Evolutionary conservation across 2,888 invertebrate genomes (phyloP).

Genomic region (Liopterus haemorrhoidalis): DNA sequence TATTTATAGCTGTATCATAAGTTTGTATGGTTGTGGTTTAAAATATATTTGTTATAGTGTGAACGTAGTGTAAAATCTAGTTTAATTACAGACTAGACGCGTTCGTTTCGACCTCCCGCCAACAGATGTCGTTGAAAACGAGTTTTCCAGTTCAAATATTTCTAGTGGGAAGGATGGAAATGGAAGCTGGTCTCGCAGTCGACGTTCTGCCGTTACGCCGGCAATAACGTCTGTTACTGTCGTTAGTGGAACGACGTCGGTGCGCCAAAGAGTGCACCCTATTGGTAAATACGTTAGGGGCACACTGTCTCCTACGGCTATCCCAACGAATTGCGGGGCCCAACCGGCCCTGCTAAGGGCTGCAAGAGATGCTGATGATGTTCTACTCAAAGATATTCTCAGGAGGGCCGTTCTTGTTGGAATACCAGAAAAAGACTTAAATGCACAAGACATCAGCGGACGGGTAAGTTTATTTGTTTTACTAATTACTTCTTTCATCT

Average conservation of each 20-base stretch:
- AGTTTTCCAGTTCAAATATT: slow-evolving; percentile 19
- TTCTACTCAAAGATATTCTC: slow-evolving; percentile 45
- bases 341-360: slow-evolving; percentile 48
- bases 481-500: too few relatives aligned
- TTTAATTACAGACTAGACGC: slow-evolving; percentile 37
- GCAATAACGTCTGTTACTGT: slow-evolving; percentile 11
- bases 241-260: slow-evolving; percentile 5
- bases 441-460: slow-evolving; percentile 53
- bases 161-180: not conserved
- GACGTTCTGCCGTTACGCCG: too few relatives aligned
- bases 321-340: slow-evolving; percentile 38
- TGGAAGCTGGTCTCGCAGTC: not conserved
- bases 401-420: slow-evolving; percentile 43
- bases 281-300: slow-evolving; percentile 43
- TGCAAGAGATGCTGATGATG: slow-evolving; percentile 52
- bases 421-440: slow-evolving; percentile 47
- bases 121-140: slow-evolving; percentile 35
- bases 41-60: too few relatives aligned
- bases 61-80: too few relatives aligned
- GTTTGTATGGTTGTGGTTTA: too few relatives aligned
- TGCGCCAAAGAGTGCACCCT: slow-evolving; percentile 38
- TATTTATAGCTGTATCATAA: too few relatives aligned
- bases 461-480: slow-evolving; percentile 47
- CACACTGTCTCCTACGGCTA: slow-evolving; percentile 46
- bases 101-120: slow-evolving; percentile 41